A percentile compares a stretch with the other conserved stretches of the same genome.
These are phyloP conservation scores for Campoletis sonorensis DNA, from an alignment of 1,140 invertebrate genomes.

Conservation along the genomic window DNA sequence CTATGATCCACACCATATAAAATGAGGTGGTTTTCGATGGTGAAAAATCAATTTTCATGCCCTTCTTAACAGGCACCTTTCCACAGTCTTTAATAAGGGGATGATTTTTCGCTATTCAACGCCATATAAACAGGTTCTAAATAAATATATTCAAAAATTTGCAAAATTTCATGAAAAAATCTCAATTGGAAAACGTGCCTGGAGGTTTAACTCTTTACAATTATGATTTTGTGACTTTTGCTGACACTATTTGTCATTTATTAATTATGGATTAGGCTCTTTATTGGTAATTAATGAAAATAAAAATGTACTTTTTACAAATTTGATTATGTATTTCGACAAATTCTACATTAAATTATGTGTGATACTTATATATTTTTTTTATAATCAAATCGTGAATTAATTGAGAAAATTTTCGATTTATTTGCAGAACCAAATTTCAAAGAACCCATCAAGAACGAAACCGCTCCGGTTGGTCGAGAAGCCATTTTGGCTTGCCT, in stretches of 20 bases:
- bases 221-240: not conserved
- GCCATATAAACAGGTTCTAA: no score
- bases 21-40: not conserved
- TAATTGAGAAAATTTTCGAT: conserved; percentile 51
- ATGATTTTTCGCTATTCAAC: no score
- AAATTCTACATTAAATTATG: not conserved
- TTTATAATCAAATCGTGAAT: conserved; percentile 44
- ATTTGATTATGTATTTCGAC: not conserved
- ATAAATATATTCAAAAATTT: no score
- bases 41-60: no score
- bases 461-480: conserved; percentile 88
- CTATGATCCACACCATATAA: not conserved
- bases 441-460: conserved; percentile 88
- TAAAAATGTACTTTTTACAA: not conserved
- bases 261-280: no score
- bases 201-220: no score
- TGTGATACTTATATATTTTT: not conserved
- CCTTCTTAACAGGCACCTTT: no score
- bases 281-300: no score
- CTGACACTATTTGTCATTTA: no score
- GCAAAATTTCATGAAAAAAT: no score
- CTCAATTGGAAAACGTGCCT: no score
- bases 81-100: no score
- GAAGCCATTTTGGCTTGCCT: conserved; percentile 89
- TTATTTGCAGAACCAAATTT: conserved; percentile 88